phyloP scores from a whole-genome alignment of 2,113 vertebrate species.

The Sprattus sprattus region DNA sequence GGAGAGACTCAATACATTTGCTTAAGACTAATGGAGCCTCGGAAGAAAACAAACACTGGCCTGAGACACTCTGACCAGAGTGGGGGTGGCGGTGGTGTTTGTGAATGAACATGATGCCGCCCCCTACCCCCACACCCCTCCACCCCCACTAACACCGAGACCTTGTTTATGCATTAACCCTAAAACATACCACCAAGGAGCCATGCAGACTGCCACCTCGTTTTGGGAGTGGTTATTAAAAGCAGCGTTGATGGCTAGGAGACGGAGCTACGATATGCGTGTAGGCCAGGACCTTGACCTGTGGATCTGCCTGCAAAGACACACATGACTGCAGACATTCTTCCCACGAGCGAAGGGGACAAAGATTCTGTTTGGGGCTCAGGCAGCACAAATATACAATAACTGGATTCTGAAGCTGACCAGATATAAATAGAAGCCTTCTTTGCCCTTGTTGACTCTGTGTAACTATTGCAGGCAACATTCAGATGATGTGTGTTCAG shows the following conservation, averaged over 20 bases:
- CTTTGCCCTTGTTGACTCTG: neutral
- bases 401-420: neutral
- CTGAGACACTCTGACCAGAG: neutral
- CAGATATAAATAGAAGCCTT: neutral
- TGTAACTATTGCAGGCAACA: neutral
- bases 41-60: neutral
- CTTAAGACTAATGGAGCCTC: neutral
- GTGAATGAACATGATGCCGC: conserved; percentile 12
- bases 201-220: conserved; percentile 67
- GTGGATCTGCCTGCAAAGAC: neutral
- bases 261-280: conserved; percentile 50
- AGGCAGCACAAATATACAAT: neutral
- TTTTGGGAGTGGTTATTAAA: conserved; percentile 67
- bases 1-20: neutral
- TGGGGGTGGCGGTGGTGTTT: neutral
- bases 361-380: neutral
- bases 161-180: conserved; percentile 61
- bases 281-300: conserved; percentile 54
- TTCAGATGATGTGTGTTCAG: neutral
- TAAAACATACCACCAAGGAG: conserved; percentile 53
- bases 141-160: conserved; percentile 47
- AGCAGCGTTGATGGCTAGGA: conserved; percentile 66
- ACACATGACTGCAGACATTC: neutral
- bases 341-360: neutral
- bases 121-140: neutral